phyloP scores from a whole-genome alignment of 53 echinoderm and acorn worm species.

The Echinarachnius parma region DNA sequence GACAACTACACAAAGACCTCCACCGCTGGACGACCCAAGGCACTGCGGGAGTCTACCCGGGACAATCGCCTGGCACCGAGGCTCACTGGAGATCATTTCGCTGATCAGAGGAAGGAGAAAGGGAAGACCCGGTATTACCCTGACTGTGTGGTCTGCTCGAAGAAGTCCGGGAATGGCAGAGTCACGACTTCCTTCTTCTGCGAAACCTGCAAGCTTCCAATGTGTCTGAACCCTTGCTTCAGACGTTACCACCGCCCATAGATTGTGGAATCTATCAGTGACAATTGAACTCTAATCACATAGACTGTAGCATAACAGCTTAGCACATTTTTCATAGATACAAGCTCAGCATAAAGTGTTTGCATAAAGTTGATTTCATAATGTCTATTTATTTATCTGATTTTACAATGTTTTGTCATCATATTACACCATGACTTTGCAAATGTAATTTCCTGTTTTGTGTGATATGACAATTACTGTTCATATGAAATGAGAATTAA shows the following conservation, averaged over 20 bases:
- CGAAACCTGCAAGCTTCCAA: constrained; percentile 16
- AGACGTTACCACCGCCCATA: constrained; percentile 9
- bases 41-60: background rate
- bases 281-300: background rate
- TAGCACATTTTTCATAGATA: no score
- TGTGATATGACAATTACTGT: no score
- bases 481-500: no score
- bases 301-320: background rate
- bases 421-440: no score
- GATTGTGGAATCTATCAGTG: background rate
- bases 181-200: constrained; percentile 22
- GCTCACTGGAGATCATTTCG: background rate
- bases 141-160: constrained; percentile 39
- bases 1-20: background rate
- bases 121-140: constrained; percentile 14
- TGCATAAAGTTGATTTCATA: background rate
- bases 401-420: no score
- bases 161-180: constrained; percentile 5
- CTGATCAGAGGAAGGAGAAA: background rate
- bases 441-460: no score
- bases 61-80: constrained; percentile 4
- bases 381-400: no score
- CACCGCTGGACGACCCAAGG: constrained; percentile 6
- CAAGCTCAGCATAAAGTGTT: background rate
- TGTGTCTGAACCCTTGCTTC: constrained; percentile 23